A percentile compares a stretch with the other conserved stretches of the same genome.
These are phyloP conservation scores for Patiria miniata DNA, from an alignment of 35 echinoderm and acorn worm genomes.

Conservation along the genomic window DNA sequence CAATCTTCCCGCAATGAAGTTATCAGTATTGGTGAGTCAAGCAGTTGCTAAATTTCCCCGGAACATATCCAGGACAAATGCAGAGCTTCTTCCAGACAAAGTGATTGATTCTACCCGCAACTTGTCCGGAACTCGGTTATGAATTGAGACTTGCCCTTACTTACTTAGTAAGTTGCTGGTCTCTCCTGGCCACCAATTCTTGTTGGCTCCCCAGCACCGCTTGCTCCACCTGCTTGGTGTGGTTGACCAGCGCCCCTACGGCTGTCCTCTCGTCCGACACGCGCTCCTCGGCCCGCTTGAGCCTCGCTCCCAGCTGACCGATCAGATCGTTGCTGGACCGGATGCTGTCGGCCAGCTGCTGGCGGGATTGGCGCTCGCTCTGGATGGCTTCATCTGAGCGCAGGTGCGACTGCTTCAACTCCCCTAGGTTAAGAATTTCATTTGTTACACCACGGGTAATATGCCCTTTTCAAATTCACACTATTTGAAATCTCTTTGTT, in stretches of 20 bases:
- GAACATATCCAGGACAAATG: no score
- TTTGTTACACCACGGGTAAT: no score
- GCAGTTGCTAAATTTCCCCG: no score
- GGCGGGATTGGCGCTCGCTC: constrained; percentile 69
- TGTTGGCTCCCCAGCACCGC: constrained; percentile 96
- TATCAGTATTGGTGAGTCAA: no score
- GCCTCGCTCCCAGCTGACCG: constrained; percentile 90
- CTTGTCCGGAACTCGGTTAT: no score
- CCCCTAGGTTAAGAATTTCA: constrained; percentile 73
- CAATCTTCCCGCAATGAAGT: no score
- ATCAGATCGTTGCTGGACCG: constrained; percentile 96
- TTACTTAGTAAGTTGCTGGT: constrained; percentile 93
- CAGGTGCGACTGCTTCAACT: constrained; percentile 85
- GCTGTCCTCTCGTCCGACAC: constrained; percentile 94
- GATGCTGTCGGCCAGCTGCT: constrained; percentile 92
- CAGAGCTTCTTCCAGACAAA: no score
- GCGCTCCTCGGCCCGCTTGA: constrained; percentile 93
- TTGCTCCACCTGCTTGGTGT: constrained; percentile 99
- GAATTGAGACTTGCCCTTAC: no score
- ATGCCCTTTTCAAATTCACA: no score
- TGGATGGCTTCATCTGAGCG: constrained; percentile 75
- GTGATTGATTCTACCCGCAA: no score
- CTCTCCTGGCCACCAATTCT: constrained; percentile 84
- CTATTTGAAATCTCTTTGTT: no score
- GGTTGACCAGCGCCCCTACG: constrained; percentile 93